Conservation (phyloP, 1,140 invertebrate genomes). For the Amyelois transitella region DNA sequence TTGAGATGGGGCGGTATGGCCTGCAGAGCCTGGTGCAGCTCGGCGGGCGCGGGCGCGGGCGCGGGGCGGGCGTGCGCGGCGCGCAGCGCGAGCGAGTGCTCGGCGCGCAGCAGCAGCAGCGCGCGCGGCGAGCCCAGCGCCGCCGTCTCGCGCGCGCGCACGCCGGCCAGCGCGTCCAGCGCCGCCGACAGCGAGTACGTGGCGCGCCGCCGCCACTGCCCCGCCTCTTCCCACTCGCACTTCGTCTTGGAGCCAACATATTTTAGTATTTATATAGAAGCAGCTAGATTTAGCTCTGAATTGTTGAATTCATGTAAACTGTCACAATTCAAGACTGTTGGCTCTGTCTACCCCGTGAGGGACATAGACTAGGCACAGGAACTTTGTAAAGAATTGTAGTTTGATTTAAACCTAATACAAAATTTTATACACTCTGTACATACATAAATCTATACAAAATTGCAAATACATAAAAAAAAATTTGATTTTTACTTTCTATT, state of each 20-base stretch:
- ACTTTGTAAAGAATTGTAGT: too few relatives aligned
- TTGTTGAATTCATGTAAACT: background rate
- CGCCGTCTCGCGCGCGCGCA: constrained; percentile 36
- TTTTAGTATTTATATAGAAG: background rate
- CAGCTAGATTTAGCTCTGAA: background rate
- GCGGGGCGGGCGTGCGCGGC: constrained; percentile 9
- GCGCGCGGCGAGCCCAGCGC: constrained; percentile 10
- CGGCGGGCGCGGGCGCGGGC: constrained; percentile 6
- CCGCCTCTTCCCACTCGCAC: background rate
- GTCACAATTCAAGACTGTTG: too few relatives aligned
- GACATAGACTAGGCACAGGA: background rate
- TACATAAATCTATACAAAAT: too few relatives aligned
- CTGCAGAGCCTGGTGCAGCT: background rate
- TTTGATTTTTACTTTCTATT: too few relatives aligned
- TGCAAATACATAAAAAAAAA: too few relatives aligned
- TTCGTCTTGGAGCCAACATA: background rate
- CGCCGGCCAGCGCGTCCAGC: constrained; percentile 16
- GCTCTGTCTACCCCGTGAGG: too few relatives aligned
- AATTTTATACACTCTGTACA: too few relatives aligned
- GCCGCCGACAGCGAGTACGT: constrained; percentile 15
- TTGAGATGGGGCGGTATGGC: background rate
- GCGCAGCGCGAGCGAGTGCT: constrained; percentile 12
- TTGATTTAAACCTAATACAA: too few relatives aligned
- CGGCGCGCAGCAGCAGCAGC: constrained; percentile 21
- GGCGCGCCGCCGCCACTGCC: background rate